These are phyloP conservation scores for Oxycera nigricornis DNA, from an alignment of 2,888 invertebrate species.

Conservation along the genomic window DNA sequence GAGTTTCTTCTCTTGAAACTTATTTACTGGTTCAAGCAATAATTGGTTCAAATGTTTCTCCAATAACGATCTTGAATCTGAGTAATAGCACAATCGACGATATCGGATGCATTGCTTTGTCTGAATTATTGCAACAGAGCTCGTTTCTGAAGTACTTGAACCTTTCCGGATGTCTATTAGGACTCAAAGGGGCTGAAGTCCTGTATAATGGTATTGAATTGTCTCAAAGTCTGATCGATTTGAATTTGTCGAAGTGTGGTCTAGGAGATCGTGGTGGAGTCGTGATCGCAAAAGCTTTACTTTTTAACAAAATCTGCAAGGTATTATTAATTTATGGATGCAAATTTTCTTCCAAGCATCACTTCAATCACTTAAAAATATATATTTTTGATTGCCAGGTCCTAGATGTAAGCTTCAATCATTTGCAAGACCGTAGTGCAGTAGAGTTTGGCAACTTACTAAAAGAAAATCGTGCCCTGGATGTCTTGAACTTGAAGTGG, in stretches of 20 bases:
- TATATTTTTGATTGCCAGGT: neutral
- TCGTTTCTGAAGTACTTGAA: conserved; percentile 38
- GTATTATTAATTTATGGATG: neutral
- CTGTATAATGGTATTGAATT: conserved; percentile 41
- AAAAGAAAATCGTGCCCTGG: conserved; percentile 20
- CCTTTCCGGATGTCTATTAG: conserved; percentile 43
- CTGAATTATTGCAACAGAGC: conserved; percentile 35
- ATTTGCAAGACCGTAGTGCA: conserved; percentile 17
- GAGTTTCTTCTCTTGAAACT: neutral
- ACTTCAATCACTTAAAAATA: neutral
- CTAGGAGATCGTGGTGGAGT: conserved; percentile 44
- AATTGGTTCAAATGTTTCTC: neutral
- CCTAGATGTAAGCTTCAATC: conserved; percentile 44
- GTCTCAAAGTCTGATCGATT: conserved; percentile 32
- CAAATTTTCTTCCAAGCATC: neutral
- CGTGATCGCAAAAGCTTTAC: conserved; percentile 26
- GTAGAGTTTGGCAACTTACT: conserved; percentile 28
- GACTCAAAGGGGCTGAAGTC: conserved; percentile 34
- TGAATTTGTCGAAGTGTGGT: conserved; percentile 45
- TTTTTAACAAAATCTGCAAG: conserved; percentile 33
- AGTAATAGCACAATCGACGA: conserved; percentile 32
- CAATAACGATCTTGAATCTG: conserved; percentile 37
- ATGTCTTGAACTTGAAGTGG: conserved; percentile 42
- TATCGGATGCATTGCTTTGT: conserved; percentile 35
- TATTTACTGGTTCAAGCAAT: conserved; percentile 36